phyloP scores from a whole-genome alignment of 2,888 invertebrate species.

The Drosophila borborema region DNA sequence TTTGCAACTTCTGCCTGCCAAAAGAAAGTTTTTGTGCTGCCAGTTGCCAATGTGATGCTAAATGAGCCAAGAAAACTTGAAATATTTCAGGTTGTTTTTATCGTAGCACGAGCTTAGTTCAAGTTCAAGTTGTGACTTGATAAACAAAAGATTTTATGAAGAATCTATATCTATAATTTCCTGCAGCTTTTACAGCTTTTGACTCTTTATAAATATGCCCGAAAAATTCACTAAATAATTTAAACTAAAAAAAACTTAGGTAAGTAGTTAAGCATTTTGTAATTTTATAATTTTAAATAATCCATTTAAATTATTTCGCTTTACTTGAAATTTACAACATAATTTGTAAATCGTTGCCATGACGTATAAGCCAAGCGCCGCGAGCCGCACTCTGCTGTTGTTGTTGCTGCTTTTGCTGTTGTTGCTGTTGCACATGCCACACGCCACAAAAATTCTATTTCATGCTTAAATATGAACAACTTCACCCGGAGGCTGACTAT shows the following conservation, averaged over 20 bases:
- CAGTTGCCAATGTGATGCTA: slow-evolving; percentile 18
- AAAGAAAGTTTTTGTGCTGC: slow-evolving; percentile 26
- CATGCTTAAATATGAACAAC: slow-evolving; percentile 61
- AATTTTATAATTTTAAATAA: slow-evolving; percentile 3
- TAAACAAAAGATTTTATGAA: background rate
- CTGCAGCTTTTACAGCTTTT: background rate
- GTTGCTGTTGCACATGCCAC: slow-evolving; percentile 24
- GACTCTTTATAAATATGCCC: background rate
- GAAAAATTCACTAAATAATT: background rate
- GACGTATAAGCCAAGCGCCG: slow-evolving; percentile 1
- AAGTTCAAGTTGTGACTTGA: background rate
- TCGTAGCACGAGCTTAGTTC: background rate
- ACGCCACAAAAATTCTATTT: slow-evolving; percentile 59
- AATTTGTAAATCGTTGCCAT: slow-evolving; percentile 34
- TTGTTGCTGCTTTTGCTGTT: background rate
- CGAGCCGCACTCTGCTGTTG: background rate
- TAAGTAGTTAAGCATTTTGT: background rate
- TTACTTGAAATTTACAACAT: slow-evolving; percentile 13
- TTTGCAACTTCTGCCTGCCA: slow-evolving; percentile 50
- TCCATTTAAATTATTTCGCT: slow-evolving; percentile 3
- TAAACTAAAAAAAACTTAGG: background rate
- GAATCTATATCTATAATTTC: background rate
- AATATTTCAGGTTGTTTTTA: background rate
- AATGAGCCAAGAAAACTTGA: background rate
- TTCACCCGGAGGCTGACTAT: slow-evolving; percentile 31